Base-by-base conservation (phyloP, 2,888 invertebrate genomes). In the Stomorhina lunata region DNA sequence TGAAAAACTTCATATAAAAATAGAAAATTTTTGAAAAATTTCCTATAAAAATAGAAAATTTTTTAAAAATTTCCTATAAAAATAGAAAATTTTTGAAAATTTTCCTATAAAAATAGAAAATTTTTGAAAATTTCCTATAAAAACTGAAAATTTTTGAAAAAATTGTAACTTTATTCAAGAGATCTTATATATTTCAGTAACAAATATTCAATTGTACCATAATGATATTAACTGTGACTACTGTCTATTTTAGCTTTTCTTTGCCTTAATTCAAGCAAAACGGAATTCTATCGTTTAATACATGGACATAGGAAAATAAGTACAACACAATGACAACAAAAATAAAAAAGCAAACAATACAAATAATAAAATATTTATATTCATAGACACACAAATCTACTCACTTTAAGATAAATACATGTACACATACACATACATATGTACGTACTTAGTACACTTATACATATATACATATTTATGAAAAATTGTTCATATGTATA, bases 281-380 rank as follows among this genome's bases (percentile, higher is more conserved):
- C 27, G 34, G 25, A 57, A 45, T 34, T 25, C 59, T 45, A 68
- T 59, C 34, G 45, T 68, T 63, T 22, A 25, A 29, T 50, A 50
- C 25, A 63, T 37, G 17, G 15, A 75, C 48, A 69, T 48, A 9
- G 17, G 59, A 34, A 68, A 68, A 65, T 25, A 57, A 17, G 2
- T n/a, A 25, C 50, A 68, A 50, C 59, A 66, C 27, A 50, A 34
- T 20, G 65, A 22, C 20, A 20, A 53, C 32, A 65, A 61, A 27
- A 71, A 29, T 2, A 55, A 61, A 10, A 69, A 63, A 75, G 25
- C 45, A 53, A 73, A 68, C 53, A 69, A 55, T 37, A 59, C 61
- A 63, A 79, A 69, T 48, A 75, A 50, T 37, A 55, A 63, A 61
- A 73, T 68, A 63, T 29, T 20, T 68, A 53, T 80, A 61, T 76